Percentiles rank a stretch among this genome's conserved stretches.
These are phyloP conservation scores for Ctenopoma multispine DNA, from an alignment of 2,797 vertebrate genomes.

Conservation along the genomic window DNA sequence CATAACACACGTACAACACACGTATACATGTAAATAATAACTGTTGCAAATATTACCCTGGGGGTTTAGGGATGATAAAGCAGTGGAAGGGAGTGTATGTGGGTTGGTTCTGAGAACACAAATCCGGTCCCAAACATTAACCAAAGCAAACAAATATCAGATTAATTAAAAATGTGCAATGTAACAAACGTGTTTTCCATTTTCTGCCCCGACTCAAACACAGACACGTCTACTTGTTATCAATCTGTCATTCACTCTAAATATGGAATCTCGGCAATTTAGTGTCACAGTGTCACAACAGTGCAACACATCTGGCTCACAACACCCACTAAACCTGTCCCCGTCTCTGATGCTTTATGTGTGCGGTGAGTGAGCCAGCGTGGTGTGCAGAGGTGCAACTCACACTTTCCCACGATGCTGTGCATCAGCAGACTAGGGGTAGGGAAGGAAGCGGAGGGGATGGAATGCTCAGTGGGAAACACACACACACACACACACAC, in stretches of 20 bases:
- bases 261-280: constrained; percentile 26
- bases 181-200: not conserved
- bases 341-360: constrained; percentile 50
- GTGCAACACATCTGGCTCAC: constrained; percentile 54
- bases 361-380: constrained; percentile 55
- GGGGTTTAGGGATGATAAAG: constrained; percentile 9
- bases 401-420: constrained; percentile 83
- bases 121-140: constrained; percentile 22
- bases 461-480: constrained; percentile 64
- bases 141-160: constrained; percentile 11
- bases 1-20: constrained; percentile 49
- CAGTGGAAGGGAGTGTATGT: constrained; percentile 32
- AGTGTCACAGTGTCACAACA: constrained; percentile 21
- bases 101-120: constrained; percentile 4
- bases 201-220: not conserved
- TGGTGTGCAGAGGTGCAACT: constrained; percentile 65
- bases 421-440: constrained; percentile 61
- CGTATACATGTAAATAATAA: constrained; percentile 17
- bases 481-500: constrained; percentile 37
- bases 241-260: constrained; percentile 41
- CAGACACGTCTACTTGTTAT: constrained; percentile 7
- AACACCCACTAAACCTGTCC: constrained; percentile 72
- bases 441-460: constrained; percentile 79
- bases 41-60: constrained; percentile 34
- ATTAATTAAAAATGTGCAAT: constrained; percentile 6